Evolutionary conservation across 2,888 invertebrate genomes (phyloP), one percentile per base, ranked within the genome.

Genomic region (Eilema griseolum): DNA sequence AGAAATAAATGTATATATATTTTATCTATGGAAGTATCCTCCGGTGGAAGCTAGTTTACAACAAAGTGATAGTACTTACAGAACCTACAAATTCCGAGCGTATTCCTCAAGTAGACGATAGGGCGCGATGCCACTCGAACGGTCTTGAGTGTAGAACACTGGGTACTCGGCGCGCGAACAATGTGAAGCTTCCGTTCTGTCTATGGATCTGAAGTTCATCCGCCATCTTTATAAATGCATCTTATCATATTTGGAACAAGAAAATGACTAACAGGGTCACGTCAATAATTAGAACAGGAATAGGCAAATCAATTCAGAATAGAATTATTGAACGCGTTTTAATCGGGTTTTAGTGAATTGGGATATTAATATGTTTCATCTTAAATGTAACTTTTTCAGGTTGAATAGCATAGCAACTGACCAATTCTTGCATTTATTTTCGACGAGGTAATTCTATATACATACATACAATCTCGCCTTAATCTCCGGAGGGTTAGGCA

Each of bases 121-220:
- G 71, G 72, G 62, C 74, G 33, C 73, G 75, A 82, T 80, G 74
- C 82, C 82, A 68, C 81, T 82, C 71, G 81, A 82, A 75, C 66
- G 71, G 73, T 79, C 69, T 73, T 70, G 24, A 67, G 65, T 63
- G 10, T 72, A 68, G 70, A 77, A 77, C 72, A 69, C 74, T 67
- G 67, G 69, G 70, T 71, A 67, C 74, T 67, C 67, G 69, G 69
- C 71, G 8, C 64, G 71, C 66, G 70, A 46, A 81, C 80, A 81
- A 81, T 80, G 67, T 71, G 57, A 66, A 67, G 72, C 64, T 75
- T 75, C 72, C 78, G 61, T 60, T 57, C 59, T 20, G 61, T 57
- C 59, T 59, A 65, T 28, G 59, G 69, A 26, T 59, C 62, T 37
- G n/a, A 66, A 37, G 56, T 68, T 61, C 59, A 52, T 33, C n/a